phyloP scores from a whole-genome alignment of 2,113 vertebrate genomes.

The Hemibagrus wyckioides region DNA sequence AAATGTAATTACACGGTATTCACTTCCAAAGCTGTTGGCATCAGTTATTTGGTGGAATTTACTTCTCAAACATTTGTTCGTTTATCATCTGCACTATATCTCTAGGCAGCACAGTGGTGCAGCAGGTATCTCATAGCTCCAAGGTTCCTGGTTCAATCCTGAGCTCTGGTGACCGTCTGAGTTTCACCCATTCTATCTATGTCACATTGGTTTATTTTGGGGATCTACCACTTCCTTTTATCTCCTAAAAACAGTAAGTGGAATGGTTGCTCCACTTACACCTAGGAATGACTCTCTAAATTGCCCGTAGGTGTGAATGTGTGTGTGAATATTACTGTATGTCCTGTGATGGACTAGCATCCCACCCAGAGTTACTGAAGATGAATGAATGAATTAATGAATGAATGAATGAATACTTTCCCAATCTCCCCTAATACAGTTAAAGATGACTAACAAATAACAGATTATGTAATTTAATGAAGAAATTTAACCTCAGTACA shows the following conservation, averaged over 20 bases:
- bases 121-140: background rate
- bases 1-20: background rate
- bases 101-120: background rate
- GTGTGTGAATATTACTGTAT: background rate
- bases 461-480: background rate
- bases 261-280: background rate
- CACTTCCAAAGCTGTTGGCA: background rate
- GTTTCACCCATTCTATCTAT: background rate
- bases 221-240: background rate
- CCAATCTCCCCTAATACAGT: background rate
- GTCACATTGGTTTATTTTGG: background rate
- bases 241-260: background rate
- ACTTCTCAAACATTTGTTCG: background rate
- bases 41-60: background rate
- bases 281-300: background rate
- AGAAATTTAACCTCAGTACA: background rate
- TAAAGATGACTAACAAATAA: background rate
- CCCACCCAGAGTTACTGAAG: background rate
- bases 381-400: background rate
- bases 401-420: too few relatives aligned
- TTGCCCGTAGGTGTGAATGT: background rate
- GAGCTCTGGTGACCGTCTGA: background rate
- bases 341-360: background rate
- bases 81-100: background rate
- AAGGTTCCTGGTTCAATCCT: background rate